phyloP scores from a whole-genome alignment of 1,140 invertebrate species.

The Augochlora pura region DNA sequence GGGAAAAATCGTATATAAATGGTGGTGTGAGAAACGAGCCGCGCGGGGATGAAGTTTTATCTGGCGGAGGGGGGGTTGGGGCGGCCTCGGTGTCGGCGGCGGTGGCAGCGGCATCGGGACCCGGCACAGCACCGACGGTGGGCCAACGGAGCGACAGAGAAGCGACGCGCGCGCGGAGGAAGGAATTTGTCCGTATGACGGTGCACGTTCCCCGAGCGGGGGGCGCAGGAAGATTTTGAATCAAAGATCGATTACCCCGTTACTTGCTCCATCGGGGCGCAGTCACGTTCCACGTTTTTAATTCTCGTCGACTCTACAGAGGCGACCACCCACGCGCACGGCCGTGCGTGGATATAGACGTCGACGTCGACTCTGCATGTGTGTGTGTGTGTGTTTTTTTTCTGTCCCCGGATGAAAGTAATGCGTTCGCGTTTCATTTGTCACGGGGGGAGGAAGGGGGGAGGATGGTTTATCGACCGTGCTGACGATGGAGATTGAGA shows the following conservation, averaged over 20 bases:
- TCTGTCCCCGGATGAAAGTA: slow-evolving; percentile 22
- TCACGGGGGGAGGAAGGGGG: slow-evolving; percentile 53
- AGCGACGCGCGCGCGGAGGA: slow-evolving; percentile 4
- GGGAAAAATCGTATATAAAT: slow-evolving; percentile 78
- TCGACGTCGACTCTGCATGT: neutral
- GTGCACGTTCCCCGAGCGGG: slow-evolving; percentile 53
- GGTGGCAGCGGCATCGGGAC: neutral
- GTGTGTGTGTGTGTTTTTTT: neutral
- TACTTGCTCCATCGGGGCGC: slow-evolving; percentile 29
- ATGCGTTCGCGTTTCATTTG: slow-evolving; percentile 63
- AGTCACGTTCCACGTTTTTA: slow-evolving; percentile 58
- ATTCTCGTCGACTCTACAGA: neutral
- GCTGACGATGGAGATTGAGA: slow-evolving; percentile 22
- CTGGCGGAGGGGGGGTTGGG: neutral
- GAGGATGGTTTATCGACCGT: slow-evolving; percentile 49
- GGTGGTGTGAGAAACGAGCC: slow-evolving; percentile 55
- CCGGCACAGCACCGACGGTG: too few species aligned
- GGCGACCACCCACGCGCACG: too few species aligned
- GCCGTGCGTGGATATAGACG: neutral
- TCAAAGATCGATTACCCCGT: slow-evolving; percentile 63
- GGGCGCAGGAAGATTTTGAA: slow-evolving; percentile 56
- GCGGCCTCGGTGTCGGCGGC: too few species aligned
- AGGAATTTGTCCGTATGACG: slow-evolving; percentile 55
- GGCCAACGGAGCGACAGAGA: slow-evolving; percentile 10
- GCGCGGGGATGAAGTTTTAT: slow-evolving; percentile 72